Evolutionary conservation across 2,888 invertebrate genomes (phyloP).

Genomic region (Therioaphis trifolii): DNA sequence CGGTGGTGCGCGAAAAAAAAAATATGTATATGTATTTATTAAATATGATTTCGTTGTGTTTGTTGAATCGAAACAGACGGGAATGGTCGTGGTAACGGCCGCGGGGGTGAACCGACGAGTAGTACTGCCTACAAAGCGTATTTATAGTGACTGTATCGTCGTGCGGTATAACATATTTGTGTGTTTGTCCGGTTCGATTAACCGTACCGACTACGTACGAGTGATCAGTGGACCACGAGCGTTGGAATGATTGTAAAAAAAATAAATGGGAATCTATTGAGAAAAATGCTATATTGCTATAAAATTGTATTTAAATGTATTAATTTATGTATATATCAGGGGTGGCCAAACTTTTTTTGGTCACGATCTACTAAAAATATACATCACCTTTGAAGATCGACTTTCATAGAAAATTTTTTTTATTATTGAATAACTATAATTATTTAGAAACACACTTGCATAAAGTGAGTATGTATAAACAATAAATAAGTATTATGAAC

Average conservation of each 20-base stretch:
- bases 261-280: conserved; percentile 8
- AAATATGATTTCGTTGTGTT: conserved; percentile 58
- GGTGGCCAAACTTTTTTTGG: too few species aligned
- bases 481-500: too few species aligned
- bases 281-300: too few species aligned
- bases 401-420: too few species aligned
- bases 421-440: too few species aligned
- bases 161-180: neutral
- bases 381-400: too few species aligned
- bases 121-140: neutral
- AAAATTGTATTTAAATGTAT: too few species aligned
- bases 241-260: conserved; percentile 30
- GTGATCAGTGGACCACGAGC: conserved; percentile 23
- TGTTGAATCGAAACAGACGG: conserved; percentile 58
- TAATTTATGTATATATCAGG: too few species aligned
- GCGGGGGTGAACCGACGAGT: too few species aligned
- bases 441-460: too few species aligned
- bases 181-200: conserved; percentile 58
- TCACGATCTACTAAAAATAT: too few species aligned
- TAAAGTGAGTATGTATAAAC: too few species aligned
- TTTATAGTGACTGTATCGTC: neutral
- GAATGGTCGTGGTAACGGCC: neutral
- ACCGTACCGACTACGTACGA: conserved; percentile 5
- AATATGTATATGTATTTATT: neutral
- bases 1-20: conserved; percentile 59